Conservation (phyloP, 2,113 vertebrate species). For the Salvelinus namaycush region DNA sequence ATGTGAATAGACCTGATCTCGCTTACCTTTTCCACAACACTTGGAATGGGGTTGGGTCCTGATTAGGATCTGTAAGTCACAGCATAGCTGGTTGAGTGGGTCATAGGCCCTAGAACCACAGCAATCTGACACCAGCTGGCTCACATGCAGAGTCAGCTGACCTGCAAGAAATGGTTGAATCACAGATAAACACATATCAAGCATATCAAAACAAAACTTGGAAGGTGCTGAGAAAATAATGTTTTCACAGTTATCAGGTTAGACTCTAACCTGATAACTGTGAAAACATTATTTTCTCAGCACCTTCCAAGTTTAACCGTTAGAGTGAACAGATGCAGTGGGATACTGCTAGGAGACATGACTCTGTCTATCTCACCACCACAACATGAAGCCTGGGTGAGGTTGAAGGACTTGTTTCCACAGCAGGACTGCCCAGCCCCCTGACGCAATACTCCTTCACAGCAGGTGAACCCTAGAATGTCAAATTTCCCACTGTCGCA, state of each 20-base stretch:
- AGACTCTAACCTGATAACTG: too few species aligned
- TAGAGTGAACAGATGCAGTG: too few species aligned
- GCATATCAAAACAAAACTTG: background rate
- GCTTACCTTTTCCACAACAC: background rate
- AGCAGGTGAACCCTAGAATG: too few species aligned
- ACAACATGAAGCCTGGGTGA: background rate
- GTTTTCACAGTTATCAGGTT: too few species aligned
- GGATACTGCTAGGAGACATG: background rate
- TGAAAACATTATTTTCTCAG: too few species aligned
- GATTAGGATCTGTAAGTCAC: background rate
- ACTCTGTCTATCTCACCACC: background rate
- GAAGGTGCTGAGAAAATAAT: too few species aligned
- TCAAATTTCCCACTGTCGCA: too few species aligned
- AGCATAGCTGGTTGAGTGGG: background rate
- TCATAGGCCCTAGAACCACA: background rate
- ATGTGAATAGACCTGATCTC: background rate
- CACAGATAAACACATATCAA: too few species aligned
- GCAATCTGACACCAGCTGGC: background rate
- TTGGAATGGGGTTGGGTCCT: background rate
- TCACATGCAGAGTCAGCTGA: background rate
- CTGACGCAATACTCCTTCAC: too few species aligned
- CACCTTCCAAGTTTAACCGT: too few species aligned
- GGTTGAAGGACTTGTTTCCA: background rate
- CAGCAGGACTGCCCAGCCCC: background rate
- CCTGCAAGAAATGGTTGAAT: background rate